phyloP scores from a whole-genome alignment of 2,888 invertebrate species.

The Nomada ferruginata region DNA sequence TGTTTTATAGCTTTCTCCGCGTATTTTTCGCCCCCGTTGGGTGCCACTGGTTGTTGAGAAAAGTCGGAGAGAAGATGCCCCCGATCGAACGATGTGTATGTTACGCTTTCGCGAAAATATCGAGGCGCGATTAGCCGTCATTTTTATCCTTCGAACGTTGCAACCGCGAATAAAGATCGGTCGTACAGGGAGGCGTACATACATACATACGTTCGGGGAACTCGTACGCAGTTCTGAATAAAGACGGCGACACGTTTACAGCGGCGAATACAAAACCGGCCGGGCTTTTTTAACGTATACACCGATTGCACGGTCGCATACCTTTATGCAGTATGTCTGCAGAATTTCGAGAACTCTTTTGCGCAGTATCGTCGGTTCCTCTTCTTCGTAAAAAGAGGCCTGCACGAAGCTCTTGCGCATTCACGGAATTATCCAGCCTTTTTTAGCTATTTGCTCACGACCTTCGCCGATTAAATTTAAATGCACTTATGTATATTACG shows the following conservation, averaged over 20 bases:
- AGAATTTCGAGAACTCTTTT: conserved; percentile 68
- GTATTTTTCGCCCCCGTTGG: background rate
- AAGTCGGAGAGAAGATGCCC: background rate
- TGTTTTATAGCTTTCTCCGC: conserved; percentile 9
- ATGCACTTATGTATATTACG: conserved; percentile 53
- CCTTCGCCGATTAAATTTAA: conserved; percentile 54
- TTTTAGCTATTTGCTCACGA: conserved; percentile 36
- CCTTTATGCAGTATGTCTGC: conserved; percentile 58
- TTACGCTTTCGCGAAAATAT: background rate
- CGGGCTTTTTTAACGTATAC: conserved; percentile 49
- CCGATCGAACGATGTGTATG: background rate
- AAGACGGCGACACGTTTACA: conserved; percentile 54
- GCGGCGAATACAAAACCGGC: conserved; percentile 58
- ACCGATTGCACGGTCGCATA: conserved; percentile 48
- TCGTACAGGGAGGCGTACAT: background rate
- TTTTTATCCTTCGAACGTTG: background rate
- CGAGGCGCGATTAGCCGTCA: background rate
- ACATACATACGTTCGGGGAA: conserved; percentile 41
- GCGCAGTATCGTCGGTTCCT: conserved; percentile 48
- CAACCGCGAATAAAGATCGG: conserved; percentile 5
- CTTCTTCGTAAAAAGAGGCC: conserved; percentile 38
- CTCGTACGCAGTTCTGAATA: conserved; percentile 41
- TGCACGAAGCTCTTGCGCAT: conserved; percentile 12
- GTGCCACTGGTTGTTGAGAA: background rate
- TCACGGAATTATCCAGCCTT: conserved; percentile 41